Conservation (phyloP, 2,797 vertebrate species). For the Buceros bicornis region DNA sequence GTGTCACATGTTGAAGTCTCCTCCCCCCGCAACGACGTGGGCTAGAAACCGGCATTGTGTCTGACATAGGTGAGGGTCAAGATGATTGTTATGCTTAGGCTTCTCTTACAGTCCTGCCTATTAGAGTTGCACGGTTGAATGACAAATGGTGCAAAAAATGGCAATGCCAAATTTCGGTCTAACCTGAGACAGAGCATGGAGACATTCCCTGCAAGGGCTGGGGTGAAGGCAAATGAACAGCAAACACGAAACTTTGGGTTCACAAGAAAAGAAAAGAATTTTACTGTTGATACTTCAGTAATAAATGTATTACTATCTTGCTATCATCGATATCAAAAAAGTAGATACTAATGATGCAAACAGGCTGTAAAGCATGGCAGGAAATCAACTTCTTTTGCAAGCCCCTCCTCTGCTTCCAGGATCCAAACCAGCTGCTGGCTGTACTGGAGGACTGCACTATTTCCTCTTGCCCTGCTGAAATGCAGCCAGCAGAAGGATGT, state of each 20-base stretch:
- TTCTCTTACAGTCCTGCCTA: neutral
- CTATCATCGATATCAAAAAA: neutral
- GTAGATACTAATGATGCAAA: neutral
- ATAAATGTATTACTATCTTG: neutral
- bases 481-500: neutral
- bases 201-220: neutral
- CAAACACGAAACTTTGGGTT: neutral
- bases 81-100: neutral
- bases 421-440: neutral
- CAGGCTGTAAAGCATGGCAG: neutral
- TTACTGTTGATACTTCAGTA: neutral
- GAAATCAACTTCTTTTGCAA: neutral
- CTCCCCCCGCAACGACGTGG: constrained; percentile 15
- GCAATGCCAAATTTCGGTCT: neutral
- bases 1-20: constrained; percentile 15
- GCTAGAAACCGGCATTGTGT: constrained; percentile 49
- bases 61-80: neutral
- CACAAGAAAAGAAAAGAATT: neutral
- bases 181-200: neutral
- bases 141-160: neutral
- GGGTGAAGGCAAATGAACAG: neutral
- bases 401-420: neutral
- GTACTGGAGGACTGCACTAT: neutral
- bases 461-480: neutral
- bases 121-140: neutral